Evolutionary conservation across 2,797 vertebrate species (phyloP), one percentile per base, ranked within the genome.

Genomic region (Urophycis tenuis): DNA sequence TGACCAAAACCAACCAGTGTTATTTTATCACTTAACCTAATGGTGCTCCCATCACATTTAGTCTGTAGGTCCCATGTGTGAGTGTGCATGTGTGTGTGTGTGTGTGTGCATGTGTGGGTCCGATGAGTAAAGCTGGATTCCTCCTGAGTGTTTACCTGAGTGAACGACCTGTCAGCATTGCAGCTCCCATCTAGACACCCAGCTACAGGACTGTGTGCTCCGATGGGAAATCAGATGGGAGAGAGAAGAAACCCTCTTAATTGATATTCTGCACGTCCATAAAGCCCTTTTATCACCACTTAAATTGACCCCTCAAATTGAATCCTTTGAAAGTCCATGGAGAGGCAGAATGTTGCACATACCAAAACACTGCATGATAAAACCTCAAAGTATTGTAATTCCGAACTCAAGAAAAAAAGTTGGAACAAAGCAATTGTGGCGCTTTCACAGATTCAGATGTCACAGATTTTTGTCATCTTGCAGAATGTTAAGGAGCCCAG

Each of bases 141-240:
- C 17, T 41, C 39, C 39, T 41, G 39, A 41, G 3, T n/a, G 25
- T 60, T 60, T 9, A 25, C 53, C 53, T 82, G 79, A n/a, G 79
- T 82, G 92, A 91, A 92, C 91, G 89, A 89, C 81, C 88, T 91
- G 86, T 84, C 84, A 87, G 87, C 78, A 17, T 4, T 22, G 45
- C 19, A n/a, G n/a, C 45, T 22, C 4, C 19, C 45, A 5, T 60
- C 53, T 60, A 10, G n/a, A 60, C 53, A n/a, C 22, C 22, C 12
- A 82, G 81, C 86, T 81, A 74, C 80, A 87, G 88, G 36, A 75
- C 86, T 88, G 86, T 89, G 85, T 81, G 79, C 80, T 83, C 85
- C 90, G 90, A 92, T 91, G 85, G 88, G 90, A 88, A 91, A 60
- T 60, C 22, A 60, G 22, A n/a, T 17, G 45, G 84, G 85, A 74